phyloP scores from a whole-genome alignment of 2,888 invertebrate genomes.

The Drosophila maculinotata region DNA sequence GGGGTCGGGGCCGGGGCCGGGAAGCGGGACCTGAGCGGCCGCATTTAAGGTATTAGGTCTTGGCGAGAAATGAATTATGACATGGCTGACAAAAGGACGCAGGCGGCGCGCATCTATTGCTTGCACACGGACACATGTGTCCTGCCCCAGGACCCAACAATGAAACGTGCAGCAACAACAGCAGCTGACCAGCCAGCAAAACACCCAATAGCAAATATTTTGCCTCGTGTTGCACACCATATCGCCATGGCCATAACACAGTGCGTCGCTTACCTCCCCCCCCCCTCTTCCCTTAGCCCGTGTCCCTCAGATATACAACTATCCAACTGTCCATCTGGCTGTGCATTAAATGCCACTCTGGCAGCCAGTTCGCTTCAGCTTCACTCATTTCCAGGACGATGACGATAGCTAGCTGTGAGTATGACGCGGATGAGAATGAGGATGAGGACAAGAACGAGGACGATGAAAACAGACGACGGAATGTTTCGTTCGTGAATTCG shows the following conservation, averaged over 20 bases:
- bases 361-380: slow-evolving; percentile 54
- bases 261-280: neutral
- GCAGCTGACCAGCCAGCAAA: slow-evolving; percentile 9
- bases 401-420: slow-evolving; percentile 20
- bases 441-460: slow-evolving; percentile 7
- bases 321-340: slow-evolving; percentile 44
- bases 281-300: neutral
- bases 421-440: slow-evolving; percentile 24
- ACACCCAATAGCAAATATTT: slow-evolving; percentile 60
- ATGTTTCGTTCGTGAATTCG: slow-evolving; percentile 13
- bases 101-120: slow-evolving; percentile 39
- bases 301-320: slow-evolving; percentile 7
- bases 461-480: slow-evolving; percentile 19
- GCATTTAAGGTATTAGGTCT: slow-evolving; percentile 72
- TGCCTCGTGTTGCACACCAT: slow-evolving; percentile 52
- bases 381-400: slow-evolving; percentile 63
- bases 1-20: slow-evolving; percentile 5
- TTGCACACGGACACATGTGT: slow-evolving; percentile 22
- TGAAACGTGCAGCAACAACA: slow-evolving; percentile 4
- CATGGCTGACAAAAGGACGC: slow-evolving; percentile 72
- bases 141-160: slow-evolving; percentile 19
- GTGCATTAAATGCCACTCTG: slow-evolving; percentile 75
- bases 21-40: slow-evolving; percentile 22
- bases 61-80: slow-evolving; percentile 75
- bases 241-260: slow-evolving; percentile 33